Evolutionary conservation across 2,888 invertebrate species (phyloP).

Genomic region (Trissolcus japonicus): DNA sequence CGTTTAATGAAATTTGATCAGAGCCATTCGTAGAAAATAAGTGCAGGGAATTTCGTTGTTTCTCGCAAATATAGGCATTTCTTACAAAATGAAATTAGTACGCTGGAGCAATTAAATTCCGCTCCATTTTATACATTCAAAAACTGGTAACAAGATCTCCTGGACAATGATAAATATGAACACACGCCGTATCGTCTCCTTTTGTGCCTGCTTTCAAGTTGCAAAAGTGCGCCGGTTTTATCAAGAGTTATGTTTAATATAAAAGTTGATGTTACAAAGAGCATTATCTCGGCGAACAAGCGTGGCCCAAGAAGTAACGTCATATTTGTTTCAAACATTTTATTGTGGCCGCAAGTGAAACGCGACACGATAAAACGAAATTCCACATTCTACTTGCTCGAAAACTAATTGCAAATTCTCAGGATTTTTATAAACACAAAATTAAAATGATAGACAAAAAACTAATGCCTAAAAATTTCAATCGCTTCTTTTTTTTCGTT

Average conservation of each 20-base stretch:
- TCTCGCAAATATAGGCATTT: constrained; percentile 6
- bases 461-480: no score
- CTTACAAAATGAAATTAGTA: constrained; percentile 13
- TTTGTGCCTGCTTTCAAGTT: constrained; percentile 23
- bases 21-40: not conserved
- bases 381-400: no score
- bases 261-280: constrained; percentile 26
- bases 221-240: constrained; percentile 26
- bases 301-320: constrained; percentile 14
- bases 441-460: no score
- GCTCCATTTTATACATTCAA: constrained; percentile 17
- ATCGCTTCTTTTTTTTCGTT: no score
- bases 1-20: no score
- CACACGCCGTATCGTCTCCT: constrained; percentile 1
- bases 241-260: constrained; percentile 31
- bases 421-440: no score
- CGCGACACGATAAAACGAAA: constrained; percentile 18
- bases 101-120: constrained; percentile 14
- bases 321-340: constrained; percentile 22
- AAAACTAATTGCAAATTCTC: no score
- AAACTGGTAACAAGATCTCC: constrained; percentile 25
- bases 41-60: not conserved
- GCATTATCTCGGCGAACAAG: constrained; percentile 22
- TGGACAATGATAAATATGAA: constrained; percentile 15
- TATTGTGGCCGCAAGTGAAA: constrained; percentile 13